A percentile compares a stretch with the other conserved stretches of the same genome.
These are phyloP conservation scores for Gymnobelideus leadbeateri DNA, from an alignment of 2,113 vertebrate genomes.

Conservation along the genomic window DNA sequence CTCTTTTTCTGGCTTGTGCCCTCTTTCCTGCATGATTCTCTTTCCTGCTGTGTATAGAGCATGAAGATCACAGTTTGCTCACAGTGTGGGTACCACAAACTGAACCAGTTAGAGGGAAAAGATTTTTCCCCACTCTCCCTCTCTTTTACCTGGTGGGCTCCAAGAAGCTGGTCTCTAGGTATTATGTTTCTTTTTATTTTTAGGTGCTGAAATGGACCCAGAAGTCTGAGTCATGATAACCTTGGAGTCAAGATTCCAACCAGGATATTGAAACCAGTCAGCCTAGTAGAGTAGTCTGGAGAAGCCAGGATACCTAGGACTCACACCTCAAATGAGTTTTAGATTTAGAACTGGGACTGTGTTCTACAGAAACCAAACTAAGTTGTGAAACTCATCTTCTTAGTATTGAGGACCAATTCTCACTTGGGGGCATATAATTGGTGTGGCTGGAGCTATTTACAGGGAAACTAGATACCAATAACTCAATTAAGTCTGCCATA, in stretches of 20 bases:
- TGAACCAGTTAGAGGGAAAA: background rate
- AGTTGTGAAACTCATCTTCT: background rate
- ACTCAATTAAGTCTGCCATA: background rate
- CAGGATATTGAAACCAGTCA: background rate
- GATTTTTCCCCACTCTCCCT: background rate
- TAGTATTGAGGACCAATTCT: background rate
- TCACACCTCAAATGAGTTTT: background rate
- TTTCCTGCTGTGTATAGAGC: background rate
- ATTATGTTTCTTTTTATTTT: background rate
- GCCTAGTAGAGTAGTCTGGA: background rate
- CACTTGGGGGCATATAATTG: background rate
- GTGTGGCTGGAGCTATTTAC: background rate
- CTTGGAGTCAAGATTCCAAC: background rate
- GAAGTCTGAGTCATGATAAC: background rate
- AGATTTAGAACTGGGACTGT: background rate
- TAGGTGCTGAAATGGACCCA: background rate
- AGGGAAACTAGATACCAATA: background rate
- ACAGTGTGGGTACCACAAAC: background rate
- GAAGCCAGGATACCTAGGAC: background rate
- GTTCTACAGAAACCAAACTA: background rate
- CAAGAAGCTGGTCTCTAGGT: background rate
- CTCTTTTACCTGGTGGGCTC: background rate
- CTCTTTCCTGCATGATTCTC: background rate
- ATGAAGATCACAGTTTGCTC: background rate
- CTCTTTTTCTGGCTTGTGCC: background rate